Base-by-base conservation (phyloP, 2,113 vertebrate species). In the Brachyhypopomus occidentalis region DNA sequence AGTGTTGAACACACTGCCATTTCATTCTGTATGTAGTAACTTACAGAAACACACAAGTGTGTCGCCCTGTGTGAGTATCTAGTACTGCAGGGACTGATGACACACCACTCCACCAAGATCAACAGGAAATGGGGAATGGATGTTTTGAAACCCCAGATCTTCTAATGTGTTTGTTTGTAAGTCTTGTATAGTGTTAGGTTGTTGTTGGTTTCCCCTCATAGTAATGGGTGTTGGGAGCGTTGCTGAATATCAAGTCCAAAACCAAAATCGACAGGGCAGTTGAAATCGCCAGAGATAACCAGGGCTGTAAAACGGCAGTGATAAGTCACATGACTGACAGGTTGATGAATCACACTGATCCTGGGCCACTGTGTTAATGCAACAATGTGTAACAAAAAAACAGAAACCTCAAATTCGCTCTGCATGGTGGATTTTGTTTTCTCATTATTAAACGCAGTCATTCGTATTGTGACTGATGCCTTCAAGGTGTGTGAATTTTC, bases 291-390 rank as follows among this genome's bases (percentile, higher is more conserved):
- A 58, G 72, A 70, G 79, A 83, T 62, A 60, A 72, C 62, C 67
- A 69, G 23, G 79, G 20, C 76, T 76, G 71, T 78, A 74, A 25
- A 78, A 70, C 77, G 80, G 27, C 75, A 73, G 30, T 73, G 60
- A 77, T 59, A 60, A 81, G 80, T 56, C 34, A 56, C 34, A 70
- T 38, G 0, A 16, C 70, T 81, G 82, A 78, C 86, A 86, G 77
- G 75, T 80, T 78, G 76, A 81, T 84, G 67, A 80, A 86, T 87
- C 80, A 27, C 48, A 66, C 73, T 75, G 38, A 87, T 81, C 58
- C 36, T 63, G 73, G 60, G 66, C 78, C 52, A 25, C 45, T 63
- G 52, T 76, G 23, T 83, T 81, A 77, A 80, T 81, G 67, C 70
- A 52, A 78, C 75, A 20, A 85, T 83, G 72, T 60, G 0, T 52